A percentile compares a stretch with the other conserved stretches of the same genome.
Evolutionary conservation across 2,888 invertebrate genomes (phyloP).

Genomic region (Cephus pygmeus): DNA sequence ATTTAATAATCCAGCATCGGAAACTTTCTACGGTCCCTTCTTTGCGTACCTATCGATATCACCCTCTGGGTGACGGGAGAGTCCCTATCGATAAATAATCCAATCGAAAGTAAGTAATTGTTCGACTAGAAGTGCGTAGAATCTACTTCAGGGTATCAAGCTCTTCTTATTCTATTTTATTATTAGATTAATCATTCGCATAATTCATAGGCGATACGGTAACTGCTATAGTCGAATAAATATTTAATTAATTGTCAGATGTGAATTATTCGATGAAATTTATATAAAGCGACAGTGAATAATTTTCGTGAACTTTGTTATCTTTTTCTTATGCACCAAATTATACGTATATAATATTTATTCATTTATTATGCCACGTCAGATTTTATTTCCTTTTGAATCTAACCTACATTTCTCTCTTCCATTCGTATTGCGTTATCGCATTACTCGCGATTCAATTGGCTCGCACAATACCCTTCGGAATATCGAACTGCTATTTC

Average conservation of each 20-base stretch:
- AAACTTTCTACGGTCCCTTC: slow-evolving; percentile 57
- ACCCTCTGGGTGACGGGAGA: slow-evolving; percentile 30
- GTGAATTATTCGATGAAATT: background rate
- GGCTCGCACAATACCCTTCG: background rate
- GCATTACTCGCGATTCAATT: background rate
- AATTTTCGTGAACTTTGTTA: background rate
- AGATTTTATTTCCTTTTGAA: background rate
- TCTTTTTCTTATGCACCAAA: background rate
- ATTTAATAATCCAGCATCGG: slow-evolving; percentile 64
- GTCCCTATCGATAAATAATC: slow-evolving; percentile 55
- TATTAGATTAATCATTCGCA: background rate
- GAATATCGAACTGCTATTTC: background rate
- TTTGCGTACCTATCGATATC: slow-evolving; percentile 36
- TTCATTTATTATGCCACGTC: background rate
- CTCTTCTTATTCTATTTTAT: background rate
- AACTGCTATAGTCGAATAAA: background rate
- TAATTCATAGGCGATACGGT: background rate
- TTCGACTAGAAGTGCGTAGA: slow-evolving; percentile 5
- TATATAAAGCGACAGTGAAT: background rate
- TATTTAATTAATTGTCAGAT: background rate
- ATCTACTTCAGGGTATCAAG: background rate
- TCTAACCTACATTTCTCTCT: background rate
- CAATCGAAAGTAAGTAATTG: slow-evolving; percentile 51
- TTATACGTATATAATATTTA: background rate
- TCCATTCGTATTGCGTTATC: background rate